Evolutionary conservation across 23 tunicate species (phyloP).

Genomic region (Phallusia fumigata): DNA sequence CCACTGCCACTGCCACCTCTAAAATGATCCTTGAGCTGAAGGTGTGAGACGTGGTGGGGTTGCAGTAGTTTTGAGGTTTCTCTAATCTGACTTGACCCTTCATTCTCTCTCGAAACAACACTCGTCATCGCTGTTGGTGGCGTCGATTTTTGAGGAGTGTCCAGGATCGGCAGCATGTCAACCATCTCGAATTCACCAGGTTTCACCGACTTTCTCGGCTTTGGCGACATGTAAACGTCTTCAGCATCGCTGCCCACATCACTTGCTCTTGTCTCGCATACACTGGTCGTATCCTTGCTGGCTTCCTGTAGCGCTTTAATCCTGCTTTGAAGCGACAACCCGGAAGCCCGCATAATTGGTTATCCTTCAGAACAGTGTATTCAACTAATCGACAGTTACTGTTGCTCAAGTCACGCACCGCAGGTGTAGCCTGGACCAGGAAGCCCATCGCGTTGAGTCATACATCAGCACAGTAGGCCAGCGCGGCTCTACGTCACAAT

Average conservation of each 20-base stretch:
- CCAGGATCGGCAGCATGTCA: not conserved
- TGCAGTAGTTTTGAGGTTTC: slow-evolving; percentile 4
- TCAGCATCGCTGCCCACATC: slow-evolving; percentile 5
- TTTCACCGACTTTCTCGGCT: not conserved
- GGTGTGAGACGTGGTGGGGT: slow-evolving; percentile 8
- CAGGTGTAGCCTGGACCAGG: not conserved
- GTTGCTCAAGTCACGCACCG: not conserved
- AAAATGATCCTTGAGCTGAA: not conserved
- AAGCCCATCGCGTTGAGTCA: slow-evolving; percentile 7
- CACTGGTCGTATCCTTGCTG: not conserved
- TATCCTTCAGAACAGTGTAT: not conserved
- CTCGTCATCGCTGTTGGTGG: not conserved
- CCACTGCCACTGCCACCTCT: not conserved
- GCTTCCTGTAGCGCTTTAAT: not conserved
- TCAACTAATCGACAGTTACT: not conserved
- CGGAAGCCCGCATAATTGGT: not conserved
- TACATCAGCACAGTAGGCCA: not conserved
- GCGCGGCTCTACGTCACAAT: not conserved
- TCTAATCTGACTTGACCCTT: slow-evolving; percentile 2
- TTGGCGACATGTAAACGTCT: not conserved
- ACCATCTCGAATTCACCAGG: slow-evolving; percentile 3
- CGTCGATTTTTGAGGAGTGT: not conserved
- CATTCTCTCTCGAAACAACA: not conserved
- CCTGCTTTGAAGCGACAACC: slow-evolving; percentile 14
- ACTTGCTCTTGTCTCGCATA: not conserved